Evolutionary conservation across 1,140 invertebrate genomes (phyloP), one percentile per base, ranked within the genome.

Genomic region (Oncopodura yosiiana): DNA sequence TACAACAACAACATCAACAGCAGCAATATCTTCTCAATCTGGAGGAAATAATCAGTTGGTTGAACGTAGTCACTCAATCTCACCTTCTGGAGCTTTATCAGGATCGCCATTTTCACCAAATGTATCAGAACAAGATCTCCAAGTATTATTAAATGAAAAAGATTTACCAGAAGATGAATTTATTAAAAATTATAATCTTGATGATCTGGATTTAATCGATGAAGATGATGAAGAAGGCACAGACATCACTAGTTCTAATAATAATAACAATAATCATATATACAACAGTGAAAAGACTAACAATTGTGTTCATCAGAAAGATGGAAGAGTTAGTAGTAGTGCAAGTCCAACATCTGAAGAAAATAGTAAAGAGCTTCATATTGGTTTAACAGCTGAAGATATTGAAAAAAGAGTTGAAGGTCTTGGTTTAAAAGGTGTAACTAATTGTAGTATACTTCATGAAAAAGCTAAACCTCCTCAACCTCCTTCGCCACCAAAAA

Each of bases 151-250:
- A 1, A 80, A 80, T 0, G 80, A 84, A 63, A 82, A 83, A 62
- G 83, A 84, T 64, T 72, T 91, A 39, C 83, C 85, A 32, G 87
- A 92, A 69, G 86, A 91, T 70, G 69, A 27, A 21, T 57, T 12
- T 51, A 36, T 24, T 32, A 46, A 46, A 21, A 46, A 46, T 34
- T 46, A 46, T 32, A 46, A 46, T 46, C 27, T 46, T 32, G 44
- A 46, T 26, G 53, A 55, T 11, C 29, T 49, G 4, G 45, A 49
- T 21, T 12, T 49, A 12, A 48, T 55, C 37, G 46, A 42, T 23
- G 53, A 55, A 3, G 52, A 45, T 3, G 53, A 55, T 1, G 21
- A 45, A 11, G 23, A 39, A 16, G 45, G 38, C n/a, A 6, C n/a
- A 4, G 37, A 37, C 21, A 49, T 29, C 29, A 46, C 32, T 39